phyloP scores from a whole-genome alignment of 2,797 vertebrate genomes.

The Rhabdophis nuchalis region DNA sequence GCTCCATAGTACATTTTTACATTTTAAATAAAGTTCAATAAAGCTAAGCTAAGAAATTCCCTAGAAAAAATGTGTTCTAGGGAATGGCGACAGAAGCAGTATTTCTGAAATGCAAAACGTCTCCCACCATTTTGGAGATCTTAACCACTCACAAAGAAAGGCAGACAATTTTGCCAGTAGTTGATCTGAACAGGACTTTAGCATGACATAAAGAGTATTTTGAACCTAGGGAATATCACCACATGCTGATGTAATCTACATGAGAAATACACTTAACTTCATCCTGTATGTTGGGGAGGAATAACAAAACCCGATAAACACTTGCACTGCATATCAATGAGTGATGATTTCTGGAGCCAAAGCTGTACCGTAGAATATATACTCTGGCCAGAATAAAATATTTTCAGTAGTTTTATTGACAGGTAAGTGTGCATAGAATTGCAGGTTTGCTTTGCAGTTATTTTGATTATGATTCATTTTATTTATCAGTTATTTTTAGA shows the following conservation, averaged over 20 bases:
- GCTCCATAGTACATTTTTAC: neutral
- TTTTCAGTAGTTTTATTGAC: neutral
- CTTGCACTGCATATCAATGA: neutral
- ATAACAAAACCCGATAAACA: neutral
- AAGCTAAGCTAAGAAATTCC: neutral
- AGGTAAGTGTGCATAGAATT: neutral
- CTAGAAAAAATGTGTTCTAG: neutral
- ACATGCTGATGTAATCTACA: neutral
- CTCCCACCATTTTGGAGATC: neutral
- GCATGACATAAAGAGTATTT: neutral
- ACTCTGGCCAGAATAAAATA: neutral
- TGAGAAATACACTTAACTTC: neutral
- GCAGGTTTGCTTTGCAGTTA: neutral
- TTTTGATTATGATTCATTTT: neutral
- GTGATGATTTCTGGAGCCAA: neutral
- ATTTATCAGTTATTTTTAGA: neutral
- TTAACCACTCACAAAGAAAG: neutral
- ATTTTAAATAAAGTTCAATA: neutral
- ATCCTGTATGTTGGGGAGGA: neutral
- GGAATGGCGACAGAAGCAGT: neutral
- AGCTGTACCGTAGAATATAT: too few species aligned
- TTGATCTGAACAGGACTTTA: neutral
- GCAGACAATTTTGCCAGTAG: neutral
- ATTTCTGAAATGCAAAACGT: neutral
- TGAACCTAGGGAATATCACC: neutral